These are phyloP conservation scores for Palloptera scutellata DNA, from an alignment of 2,888 invertebrate genomes.

Conservation along the genomic window DNA sequence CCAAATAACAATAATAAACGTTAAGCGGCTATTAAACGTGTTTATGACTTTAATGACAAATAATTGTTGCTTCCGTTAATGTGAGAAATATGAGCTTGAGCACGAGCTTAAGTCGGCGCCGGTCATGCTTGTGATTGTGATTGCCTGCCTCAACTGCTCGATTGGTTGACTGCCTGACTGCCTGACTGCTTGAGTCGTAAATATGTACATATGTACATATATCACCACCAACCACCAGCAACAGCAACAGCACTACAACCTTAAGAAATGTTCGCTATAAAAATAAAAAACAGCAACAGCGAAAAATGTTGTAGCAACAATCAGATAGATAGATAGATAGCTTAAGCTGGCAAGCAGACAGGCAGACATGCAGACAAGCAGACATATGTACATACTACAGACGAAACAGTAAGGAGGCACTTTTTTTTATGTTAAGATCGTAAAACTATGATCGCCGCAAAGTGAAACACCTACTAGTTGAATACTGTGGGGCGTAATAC, in stretches of 20 bases:
- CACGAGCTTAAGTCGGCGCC: conserved; percentile 27
- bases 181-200: too few species aligned
- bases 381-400: conserved; percentile 16
- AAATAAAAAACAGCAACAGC: too few species aligned
- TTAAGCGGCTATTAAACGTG: conserved; percentile 44
- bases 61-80: conserved; percentile 48
- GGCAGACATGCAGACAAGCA: conserved; percentile 14
- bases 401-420: conserved; percentile 10
- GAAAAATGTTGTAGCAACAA: too few species aligned
- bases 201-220: too few species aligned
- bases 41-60: conserved; percentile 47
- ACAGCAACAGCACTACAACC: too few species aligned
- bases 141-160: not conserved
- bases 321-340: conserved; percentile 8
- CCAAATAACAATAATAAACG: conserved; percentile 36
- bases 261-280: too few species aligned
- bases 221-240: too few species aligned
- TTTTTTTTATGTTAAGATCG: conserved; percentile 14
- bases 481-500: too few species aligned
- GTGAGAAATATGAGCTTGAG: conserved; percentile 39
- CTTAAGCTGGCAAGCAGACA: conserved; percentile 23
- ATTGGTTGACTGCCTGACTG: too few species aligned
- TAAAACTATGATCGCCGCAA: too few species aligned
- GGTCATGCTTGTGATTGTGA: conserved; percentile 21
- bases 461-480: too few species aligned